A percentile compares a stretch with the other conserved stretches of the same genome.
These are phyloP conservation scores for Ciconia nigra DNA, from an alignment of 2,797 vertebrate genomes.

Conservation along the genomic window DNA sequence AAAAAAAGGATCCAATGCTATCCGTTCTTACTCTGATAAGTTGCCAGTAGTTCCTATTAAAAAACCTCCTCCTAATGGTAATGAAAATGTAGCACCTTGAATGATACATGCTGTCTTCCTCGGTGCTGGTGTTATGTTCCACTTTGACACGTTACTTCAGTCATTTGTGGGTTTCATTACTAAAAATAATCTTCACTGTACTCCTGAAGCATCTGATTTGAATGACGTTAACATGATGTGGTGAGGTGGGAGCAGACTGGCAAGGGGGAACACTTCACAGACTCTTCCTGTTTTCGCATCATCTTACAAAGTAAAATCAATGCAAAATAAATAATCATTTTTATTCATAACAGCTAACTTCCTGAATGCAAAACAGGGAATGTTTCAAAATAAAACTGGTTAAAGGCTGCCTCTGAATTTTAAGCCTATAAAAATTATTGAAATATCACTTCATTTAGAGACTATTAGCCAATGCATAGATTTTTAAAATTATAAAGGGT, in stretches of 20 bases:
- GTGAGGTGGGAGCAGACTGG: background rate
- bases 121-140: background rate
- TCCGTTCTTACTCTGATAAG: background rate
- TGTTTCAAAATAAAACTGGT: background rate
- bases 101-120: background rate
- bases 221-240: accelerated
- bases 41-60: background rate
- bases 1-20: background rate
- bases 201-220: background rate
- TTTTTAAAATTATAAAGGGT: background rate
- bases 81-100: background rate
- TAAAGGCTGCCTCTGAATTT: background rate
- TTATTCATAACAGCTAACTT: background rate
- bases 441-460: background rate
- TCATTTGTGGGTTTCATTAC: background rate
- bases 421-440: background rate
- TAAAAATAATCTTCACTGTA: background rate
- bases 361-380: background rate
- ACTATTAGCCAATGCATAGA: background rate
- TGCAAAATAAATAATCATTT: background rate
- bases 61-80: background rate
- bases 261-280: background rate
- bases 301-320: background rate
- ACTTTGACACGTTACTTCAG: background rate
- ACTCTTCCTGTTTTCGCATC: background rate